These are phyloP conservation scores for Halotydeus destructor DNA, from an alignment of 1,140 invertebrate species.

Conservation along the genomic window DNA sequence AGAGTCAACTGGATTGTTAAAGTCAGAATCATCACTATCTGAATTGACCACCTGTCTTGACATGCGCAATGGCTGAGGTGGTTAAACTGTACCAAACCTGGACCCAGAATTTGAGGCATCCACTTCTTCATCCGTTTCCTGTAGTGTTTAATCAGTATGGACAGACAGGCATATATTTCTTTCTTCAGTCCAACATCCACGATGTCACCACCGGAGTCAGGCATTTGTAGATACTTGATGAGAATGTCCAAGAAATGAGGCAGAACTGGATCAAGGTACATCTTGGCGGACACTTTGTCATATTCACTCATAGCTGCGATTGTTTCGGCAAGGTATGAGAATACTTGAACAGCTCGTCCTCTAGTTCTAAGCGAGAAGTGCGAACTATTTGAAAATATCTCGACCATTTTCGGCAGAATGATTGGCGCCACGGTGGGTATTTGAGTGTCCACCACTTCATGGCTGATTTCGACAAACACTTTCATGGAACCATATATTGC, in stretches of 20 bases:
- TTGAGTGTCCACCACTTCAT: slow-evolving; percentile 44
- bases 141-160: slow-evolving; percentile 10
- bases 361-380: slow-evolving; percentile 36
- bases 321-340: slow-evolving; percentile 35
- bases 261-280: slow-evolving; percentile 30
- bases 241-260: slow-evolving; percentile 48
- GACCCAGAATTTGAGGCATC: slow-evolving; percentile 40
- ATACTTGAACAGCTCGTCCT: slow-evolving; percentile 42
- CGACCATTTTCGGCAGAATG: slow-evolving; percentile 50
- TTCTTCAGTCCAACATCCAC: slow-evolving; percentile 43
- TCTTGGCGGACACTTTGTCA: slow-evolving; percentile 27
- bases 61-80: slow-evolving; percentile 41
- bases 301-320: slow-evolving; percentile 34
- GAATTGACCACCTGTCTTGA: slow-evolving; percentile 35
- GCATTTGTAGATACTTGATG: slow-evolving; percentile 35
- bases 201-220: slow-evolving; percentile 24
- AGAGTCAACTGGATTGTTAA: slow-evolving; percentile 26
- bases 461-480: slow-evolving; percentile 44
- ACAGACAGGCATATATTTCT: slow-evolving; percentile 34
- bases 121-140: slow-evolving; percentile 41
- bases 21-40: slow-evolving; percentile 29
- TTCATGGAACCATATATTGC: slow-evolving; percentile 55
- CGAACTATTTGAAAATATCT: slow-evolving; percentile 41
- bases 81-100: slow-evolving; percentile 48
- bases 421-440: slow-evolving; percentile 47